These are phyloP conservation scores for Cremastinae sp. DNA, from an alignment of 2,888 invertebrate genomes.

Conservation along the genomic window DNA sequence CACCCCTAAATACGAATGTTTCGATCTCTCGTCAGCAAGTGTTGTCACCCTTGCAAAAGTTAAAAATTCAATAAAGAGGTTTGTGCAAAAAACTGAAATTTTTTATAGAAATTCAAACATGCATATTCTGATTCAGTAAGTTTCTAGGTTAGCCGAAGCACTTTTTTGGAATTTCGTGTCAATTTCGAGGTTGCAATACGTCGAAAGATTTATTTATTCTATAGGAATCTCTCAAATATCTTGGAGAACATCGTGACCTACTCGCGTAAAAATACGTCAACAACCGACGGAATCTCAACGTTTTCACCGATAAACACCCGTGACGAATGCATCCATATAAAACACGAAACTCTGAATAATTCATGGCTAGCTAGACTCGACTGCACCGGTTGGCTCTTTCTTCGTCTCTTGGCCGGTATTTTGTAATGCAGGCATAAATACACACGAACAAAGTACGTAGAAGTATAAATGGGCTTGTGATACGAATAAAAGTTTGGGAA, in stretches of 20 bases:
- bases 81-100: neutral
- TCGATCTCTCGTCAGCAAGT: constrained; percentile 34
- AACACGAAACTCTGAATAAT: constrained; percentile 70
- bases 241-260: constrained; percentile 32
- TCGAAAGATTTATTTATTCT: neutral
- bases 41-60: constrained; percentile 40
- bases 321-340: constrained; percentile 67
- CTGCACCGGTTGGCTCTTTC: constrained; percentile 63
- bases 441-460: neutral
- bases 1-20: constrained; percentile 38
- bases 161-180: neutral
- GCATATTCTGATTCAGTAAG: neutral
- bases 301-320: constrained; percentile 69
- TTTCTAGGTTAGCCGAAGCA: neutral
- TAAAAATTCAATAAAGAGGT: constrained; percentile 17
- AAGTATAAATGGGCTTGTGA: neutral
- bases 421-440: constrained; percentile 55
- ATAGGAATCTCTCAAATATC: constrained; percentile 20
- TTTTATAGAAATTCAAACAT: too few species aligned
- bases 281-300: constrained; percentile 66
- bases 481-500: constrained; percentile 10
- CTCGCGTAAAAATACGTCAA: constrained; percentile 33
- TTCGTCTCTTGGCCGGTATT: constrained; percentile 42
- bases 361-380: constrained; percentile 68
- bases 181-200: neutral